phyloP scores from a whole-genome alignment of 2,888 invertebrate genomes.

The Acrobeloides nanus region DNA sequence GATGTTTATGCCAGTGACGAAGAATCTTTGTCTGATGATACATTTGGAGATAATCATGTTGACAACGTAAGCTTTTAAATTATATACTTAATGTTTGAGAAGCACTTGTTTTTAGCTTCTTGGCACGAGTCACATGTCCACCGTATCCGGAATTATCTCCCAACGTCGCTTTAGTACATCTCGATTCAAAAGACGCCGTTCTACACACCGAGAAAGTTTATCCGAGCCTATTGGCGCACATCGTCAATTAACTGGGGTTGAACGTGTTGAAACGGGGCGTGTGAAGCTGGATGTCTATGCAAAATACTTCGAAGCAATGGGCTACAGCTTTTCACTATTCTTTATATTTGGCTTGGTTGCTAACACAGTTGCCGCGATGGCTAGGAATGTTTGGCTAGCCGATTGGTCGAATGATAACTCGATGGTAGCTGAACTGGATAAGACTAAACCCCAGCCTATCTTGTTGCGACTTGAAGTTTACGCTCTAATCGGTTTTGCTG shows the following conservation, averaged over 20 bases:
- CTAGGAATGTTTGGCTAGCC: conserved; percentile 50
- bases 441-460: no score
- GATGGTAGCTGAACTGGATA: conserved; percentile 8
- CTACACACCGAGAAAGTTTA: conserved; percentile 20
- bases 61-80: no score
- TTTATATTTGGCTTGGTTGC: conserved; percentile 43
- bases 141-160: conserved; percentile 47
- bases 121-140: conserved; percentile 47
- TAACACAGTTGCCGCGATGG: conserved; percentile 44
- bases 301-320: conserved; percentile 49
- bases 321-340: conserved; percentile 28
- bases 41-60: no score
- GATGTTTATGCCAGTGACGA: conserved; percentile 31
- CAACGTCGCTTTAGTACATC: conserved; percentile 28
- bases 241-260: conserved; percentile 38
- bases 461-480: conserved; percentile 44
- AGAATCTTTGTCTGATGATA: conserved; percentile 31
- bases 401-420: conserved; percentile 52
- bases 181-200: conserved; percentile 17
- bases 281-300: conserved; percentile 46
- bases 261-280: conserved; percentile 49
- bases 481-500: conserved; percentile 46
- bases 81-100: no score
- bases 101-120: no score
- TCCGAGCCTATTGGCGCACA: conserved; percentile 13